Evolutionary conservation across 2,113 vertebrate species (phyloP).

Genomic region (Sorex fumeus): DNA sequence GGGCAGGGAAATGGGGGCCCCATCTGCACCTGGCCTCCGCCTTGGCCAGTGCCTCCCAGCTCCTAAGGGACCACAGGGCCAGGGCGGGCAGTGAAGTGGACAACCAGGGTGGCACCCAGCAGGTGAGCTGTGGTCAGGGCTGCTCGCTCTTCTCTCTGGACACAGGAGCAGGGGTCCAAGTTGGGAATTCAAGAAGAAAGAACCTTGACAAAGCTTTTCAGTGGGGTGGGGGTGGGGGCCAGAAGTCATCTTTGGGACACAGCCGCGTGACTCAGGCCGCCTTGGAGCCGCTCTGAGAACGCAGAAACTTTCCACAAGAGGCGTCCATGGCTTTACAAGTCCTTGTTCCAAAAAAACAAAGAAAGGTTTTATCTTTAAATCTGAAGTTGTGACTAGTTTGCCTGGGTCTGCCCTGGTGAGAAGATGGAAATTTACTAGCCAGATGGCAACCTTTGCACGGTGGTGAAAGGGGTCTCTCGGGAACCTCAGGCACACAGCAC

Average conservation of each 20-base stretch:
- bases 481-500: no score
- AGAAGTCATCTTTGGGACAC: slow-evolving; percentile 52
- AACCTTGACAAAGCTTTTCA: no score
- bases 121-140: no score
- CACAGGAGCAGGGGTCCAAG: background rate
- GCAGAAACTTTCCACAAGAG: slow-evolving; percentile 54
- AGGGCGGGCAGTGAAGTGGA: background rate
- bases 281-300: slow-evolving; percentile 54
- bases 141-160: no score
- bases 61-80: background rate
- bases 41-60: background rate
- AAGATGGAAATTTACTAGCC: slow-evolving; percentile 6
- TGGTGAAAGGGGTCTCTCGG: background rate
- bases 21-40: no score
- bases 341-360: slow-evolving; percentile 47
- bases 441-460: background rate
- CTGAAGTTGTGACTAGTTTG: background rate
- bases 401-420: background rate
- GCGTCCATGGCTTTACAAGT: slow-evolving; percentile 20
- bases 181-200: background rate
- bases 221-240: no score
- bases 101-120: accelerated
- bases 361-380: background rate
- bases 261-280: background rate
- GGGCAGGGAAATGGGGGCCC: no score